Evolutionary conservation across 2,888 invertebrate species (phyloP), one percentile per base, ranked within the genome.

Genomic region (Phortica okadai): DNA sequence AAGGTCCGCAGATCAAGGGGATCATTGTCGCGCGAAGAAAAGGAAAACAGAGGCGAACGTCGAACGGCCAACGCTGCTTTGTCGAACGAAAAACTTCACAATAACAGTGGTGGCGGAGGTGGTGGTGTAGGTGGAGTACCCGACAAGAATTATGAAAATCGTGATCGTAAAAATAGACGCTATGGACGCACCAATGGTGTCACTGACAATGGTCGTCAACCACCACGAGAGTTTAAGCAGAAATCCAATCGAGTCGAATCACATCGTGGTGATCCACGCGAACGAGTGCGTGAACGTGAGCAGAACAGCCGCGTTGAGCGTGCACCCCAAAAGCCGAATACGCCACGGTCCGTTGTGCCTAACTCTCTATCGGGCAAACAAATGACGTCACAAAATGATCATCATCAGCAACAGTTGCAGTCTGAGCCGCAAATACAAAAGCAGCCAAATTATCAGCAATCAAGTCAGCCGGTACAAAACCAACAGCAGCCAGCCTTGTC

Each of bases 151-250:
- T 78, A 77, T 16, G 73, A 74, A 3, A 78, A 80, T 16, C 78
- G 82, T 0, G 85, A 82, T 42, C 76, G 79, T 7, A 84, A 80
- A 33, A 79, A 82, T 62, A 88, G 88, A 33, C 81, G 76, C 54
- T 86, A 82, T 76, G 73, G 78, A 33, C 79, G 84, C 1, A 67
- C 80, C 10, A 80, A 82, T 54, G 83, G 79, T 7, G 79, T 77
- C 2, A 80, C 80, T 42, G 79, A 69, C 41, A 45, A 58, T 0
- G 84, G 82, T 3, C 85, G 88, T 0, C 90, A 90, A 74, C 84
- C 89, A 72, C 86, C 89, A 74, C 89, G 91, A 85, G 92, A 92
- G 76, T 91, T 91, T 74, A 92, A 91, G 74, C 90, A 88, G 72
- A 90, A 90, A 73, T 77, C 76, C 7, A 83, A 77, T 54, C 83